Evolutionary conservation across 64 coral and sea anemone genomes (phyloP).

Genomic region (Orbicella faveolata): DNA sequence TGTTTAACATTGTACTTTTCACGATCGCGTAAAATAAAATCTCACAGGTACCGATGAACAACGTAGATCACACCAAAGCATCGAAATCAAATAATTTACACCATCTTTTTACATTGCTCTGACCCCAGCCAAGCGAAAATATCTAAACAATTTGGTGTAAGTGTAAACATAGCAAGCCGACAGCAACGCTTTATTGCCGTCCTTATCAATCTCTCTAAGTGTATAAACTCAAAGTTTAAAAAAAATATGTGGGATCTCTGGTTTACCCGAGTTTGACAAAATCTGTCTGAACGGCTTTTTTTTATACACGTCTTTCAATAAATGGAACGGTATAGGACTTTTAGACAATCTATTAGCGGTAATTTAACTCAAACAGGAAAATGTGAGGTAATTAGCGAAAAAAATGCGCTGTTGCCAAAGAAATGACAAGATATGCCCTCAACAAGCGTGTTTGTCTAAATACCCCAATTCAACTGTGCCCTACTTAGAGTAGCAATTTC

Average conservation of each 20-base stretch:
- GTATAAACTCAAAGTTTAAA: background rate
- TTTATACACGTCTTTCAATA: background rate
- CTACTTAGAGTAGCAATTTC: background rate
- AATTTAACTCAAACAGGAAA: background rate
- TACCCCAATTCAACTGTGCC: background rate
- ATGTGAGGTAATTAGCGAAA: background rate
- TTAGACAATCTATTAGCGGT: background rate
- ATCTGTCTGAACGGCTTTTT: background rate
- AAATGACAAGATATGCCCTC: background rate
- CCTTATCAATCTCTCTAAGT: background rate
- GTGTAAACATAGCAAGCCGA: background rate
- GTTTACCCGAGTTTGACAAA: background rate
- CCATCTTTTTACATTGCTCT: background rate
- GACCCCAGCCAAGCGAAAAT: background rate
- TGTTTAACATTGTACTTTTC: background rate
- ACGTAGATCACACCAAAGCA: background rate
- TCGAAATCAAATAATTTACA: background rate
- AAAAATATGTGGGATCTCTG: background rate
- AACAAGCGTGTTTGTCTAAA: background rate
- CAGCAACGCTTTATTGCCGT: background rate
- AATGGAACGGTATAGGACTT: background rate
- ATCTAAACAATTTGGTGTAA: conserved; percentile 16
- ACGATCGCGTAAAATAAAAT: background rate
- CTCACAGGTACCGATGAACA: background rate
- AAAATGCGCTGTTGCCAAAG: conserved; percentile 5